A percentile compares a stretch with the other conserved stretches of the same genome.
Evolutionary conservation across 1,140 invertebrate genomes (phyloP).

Genomic region (Hycleus cichorii): DNA sequence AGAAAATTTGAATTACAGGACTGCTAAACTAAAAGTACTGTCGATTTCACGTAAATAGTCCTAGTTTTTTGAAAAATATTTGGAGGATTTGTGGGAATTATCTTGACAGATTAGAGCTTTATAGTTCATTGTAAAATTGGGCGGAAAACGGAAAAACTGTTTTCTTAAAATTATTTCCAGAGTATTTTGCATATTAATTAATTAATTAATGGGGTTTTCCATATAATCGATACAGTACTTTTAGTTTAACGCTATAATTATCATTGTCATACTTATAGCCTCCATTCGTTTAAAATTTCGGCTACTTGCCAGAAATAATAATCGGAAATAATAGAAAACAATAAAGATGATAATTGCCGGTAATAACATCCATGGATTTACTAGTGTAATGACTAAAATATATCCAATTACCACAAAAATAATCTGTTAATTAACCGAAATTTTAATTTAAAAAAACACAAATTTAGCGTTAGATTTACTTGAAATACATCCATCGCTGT

Average conservation of each 20-base stretch:
- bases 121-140: no score
- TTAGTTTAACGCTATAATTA: slow-evolving; percentile 48
- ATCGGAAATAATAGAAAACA: slow-evolving; percentile 1
- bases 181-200: no score
- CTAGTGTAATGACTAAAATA: slow-evolving; percentile 59
- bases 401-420: slow-evolving; percentile 38
- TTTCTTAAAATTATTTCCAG: slow-evolving; percentile 4
- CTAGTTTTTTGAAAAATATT: slow-evolving; percentile 60
- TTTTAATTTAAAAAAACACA: no score
- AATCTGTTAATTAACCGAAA: slow-evolving; percentile 42
- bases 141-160: slow-evolving; percentile 8
- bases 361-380: slow-evolving; percentile 65
- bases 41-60: no score
- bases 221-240: slow-evolving; percentile 52
- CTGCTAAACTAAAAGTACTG: no score
- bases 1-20: slow-evolving; percentile 48
- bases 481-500: slow-evolving; percentile 65
- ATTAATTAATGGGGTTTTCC: no score
- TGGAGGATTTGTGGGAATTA: slow-evolving; percentile 27
- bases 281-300: slow-evolving; percentile 76
- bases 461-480: slow-evolving; percentile 24
- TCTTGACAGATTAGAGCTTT: slow-evolving; percentile 50
- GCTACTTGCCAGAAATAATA: slow-evolving; percentile 69
- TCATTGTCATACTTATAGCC: slow-evolving; percentile 53
- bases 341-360: slow-evolving; percentile 54